Percentiles rank a stretch among this genome's conserved stretches.
Conservation (phyloP, 2,888 invertebrate genomes). For the Nomada flava region DNA sequence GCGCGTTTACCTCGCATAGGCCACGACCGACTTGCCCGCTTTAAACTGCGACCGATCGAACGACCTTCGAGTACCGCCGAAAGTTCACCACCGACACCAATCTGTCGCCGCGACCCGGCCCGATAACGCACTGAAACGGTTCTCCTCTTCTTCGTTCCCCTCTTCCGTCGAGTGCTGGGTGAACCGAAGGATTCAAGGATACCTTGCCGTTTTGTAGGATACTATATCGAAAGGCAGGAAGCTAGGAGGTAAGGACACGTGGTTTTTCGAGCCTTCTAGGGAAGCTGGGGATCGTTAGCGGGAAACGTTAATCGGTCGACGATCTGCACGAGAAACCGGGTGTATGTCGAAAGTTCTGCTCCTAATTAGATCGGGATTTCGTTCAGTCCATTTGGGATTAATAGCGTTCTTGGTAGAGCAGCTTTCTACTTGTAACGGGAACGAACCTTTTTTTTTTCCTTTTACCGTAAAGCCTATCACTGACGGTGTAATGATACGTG, state of each 20-base stretch:
- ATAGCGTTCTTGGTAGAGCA: not conserved
- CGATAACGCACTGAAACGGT: not conserved
- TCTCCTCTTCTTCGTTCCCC: not conserved
- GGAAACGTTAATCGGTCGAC: not conserved
- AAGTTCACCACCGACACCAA: slow-evolving; percentile 6
- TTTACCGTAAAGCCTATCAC: no score
- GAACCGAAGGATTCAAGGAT: slow-evolving; percentile 40
- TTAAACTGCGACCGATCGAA: slow-evolving; percentile 44
- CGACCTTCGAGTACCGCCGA: slow-evolving; percentile 32
- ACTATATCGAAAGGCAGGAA: not conserved
- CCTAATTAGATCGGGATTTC: not conserved
- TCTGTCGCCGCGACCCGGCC: not conserved
- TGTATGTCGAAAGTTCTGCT: not conserved
- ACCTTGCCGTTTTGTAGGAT: slow-evolving; percentile 24
- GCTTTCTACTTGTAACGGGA: not conserved
- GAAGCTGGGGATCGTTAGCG: not conserved
- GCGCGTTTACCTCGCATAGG: slow-evolving; percentile 32
- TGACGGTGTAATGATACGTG: not conserved
- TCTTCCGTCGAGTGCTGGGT: slow-evolving; percentile 31
- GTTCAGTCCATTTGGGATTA: not conserved
- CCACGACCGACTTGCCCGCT: slow-evolving; percentile 16
- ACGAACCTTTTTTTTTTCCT: no score
- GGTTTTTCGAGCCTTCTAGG: not conserved
- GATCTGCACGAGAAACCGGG: not conserved
- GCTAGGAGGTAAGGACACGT: slow-evolving; percentile 45